phyloP scores from a whole-genome alignment of 1,140 invertebrate species.

The Gonatopus flavifemur region DNA sequence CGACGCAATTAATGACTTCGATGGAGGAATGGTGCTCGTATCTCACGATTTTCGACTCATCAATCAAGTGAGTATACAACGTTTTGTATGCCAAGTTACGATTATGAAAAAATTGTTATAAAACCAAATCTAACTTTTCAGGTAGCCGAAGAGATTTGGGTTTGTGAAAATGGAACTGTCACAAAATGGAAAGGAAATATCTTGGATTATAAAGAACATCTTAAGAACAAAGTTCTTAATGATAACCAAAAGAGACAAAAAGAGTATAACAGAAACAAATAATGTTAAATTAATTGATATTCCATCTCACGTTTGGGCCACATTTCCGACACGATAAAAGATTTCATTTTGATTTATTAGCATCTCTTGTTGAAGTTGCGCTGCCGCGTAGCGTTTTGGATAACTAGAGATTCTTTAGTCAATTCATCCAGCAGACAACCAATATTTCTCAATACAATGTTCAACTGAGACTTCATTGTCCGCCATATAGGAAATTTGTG shows the following conservation, averaged over 20 bases:
- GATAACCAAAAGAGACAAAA: slow-evolving; percentile 61
- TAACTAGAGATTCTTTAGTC: slow-evolving; percentile 43
- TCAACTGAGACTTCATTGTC: no score
- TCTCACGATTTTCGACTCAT: slow-evolving; percentile 98
- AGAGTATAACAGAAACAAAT: slow-evolving; percentile 44
- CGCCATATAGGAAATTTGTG: no score
- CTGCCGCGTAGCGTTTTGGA: slow-evolving; percentile 41
- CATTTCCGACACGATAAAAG: not conserved
- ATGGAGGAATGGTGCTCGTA: slow-evolving; percentile 96
- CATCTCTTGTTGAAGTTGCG: slow-evolving; percentile 24
- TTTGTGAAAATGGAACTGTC: slow-evolving; percentile 94
- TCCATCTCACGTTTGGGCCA: slow-evolving; percentile 1
- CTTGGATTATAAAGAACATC: slow-evolving; percentile 92
- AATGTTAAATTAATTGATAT: slow-evolving; percentile 26
- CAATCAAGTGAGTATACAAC: slow-evolving; percentile 80
- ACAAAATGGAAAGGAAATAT: slow-evolving; percentile 98
- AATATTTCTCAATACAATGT: no score
- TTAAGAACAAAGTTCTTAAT: slow-evolving; percentile 81
- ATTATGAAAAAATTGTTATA: slow-evolving; percentile 3
- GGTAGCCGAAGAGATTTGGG: slow-evolving; percentile 99
- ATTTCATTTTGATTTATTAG: slow-evolving; percentile 11
- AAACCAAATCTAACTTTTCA: slow-evolving; percentile 53
- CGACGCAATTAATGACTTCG: slow-evolving; percentile 96
- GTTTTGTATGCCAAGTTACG: not conserved
- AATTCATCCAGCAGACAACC: no score